Conservation (phyloP, 1,140 invertebrate genomes). For the Polypedilum vanderplanki region DNA sequence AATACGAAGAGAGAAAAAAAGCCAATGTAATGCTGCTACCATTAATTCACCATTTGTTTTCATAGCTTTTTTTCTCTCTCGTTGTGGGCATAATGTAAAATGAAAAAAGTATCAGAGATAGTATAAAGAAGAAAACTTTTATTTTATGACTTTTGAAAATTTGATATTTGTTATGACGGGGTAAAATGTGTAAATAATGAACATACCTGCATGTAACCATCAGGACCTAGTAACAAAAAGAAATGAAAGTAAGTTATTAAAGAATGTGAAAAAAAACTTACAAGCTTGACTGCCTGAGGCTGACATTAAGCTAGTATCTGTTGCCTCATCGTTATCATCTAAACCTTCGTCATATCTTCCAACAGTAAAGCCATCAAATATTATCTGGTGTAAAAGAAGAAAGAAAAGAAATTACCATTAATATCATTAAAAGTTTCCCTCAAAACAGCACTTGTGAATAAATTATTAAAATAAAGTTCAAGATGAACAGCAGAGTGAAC, state of each 20-base stretch:
- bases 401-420: constrained; percentile 13
- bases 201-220: constrained; percentile 67
- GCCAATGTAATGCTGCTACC: not conserved
- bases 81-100: not conserved
- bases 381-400: constrained; percentile 50
- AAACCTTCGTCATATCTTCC: constrained; percentile 58
- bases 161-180: not conserved
- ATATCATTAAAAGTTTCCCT: no score
- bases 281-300: constrained; percentile 37
- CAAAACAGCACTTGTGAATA: no score
- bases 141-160: not conserved
- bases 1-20: not conserved
- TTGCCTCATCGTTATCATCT: constrained; percentile 43
- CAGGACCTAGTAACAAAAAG: constrained; percentile 59
- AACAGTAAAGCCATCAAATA: constrained; percentile 76
- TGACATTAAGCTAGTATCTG: constrained; percentile 41
- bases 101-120: not conserved
- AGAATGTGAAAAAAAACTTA: not conserved
- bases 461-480: no score
- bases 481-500: no score
- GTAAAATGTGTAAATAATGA: not conserved
- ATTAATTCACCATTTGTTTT: constrained; percentile 25
- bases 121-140: not conserved
- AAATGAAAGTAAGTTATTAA: constrained; percentile 33
- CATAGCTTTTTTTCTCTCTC: not conserved